A percentile compares a stretch with the other conserved stretches of the same genome.
These are phyloP conservation scores for Asbolus verrucosus DNA, from an alignment of 1,140 invertebrate genomes.

Conservation along the genomic window DNA sequence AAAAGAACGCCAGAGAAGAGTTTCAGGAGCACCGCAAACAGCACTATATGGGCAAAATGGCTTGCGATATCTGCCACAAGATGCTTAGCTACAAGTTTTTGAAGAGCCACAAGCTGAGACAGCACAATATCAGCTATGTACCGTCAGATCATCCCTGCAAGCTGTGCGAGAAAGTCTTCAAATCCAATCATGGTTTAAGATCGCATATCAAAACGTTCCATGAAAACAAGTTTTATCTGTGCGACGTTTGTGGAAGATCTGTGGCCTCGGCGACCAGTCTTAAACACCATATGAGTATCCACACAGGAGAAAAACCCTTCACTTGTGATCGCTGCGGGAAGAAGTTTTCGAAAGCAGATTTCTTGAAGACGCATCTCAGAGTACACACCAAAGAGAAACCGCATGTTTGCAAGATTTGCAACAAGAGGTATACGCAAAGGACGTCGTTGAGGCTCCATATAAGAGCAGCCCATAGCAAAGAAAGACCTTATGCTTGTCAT, in stretches of 20 bases:
- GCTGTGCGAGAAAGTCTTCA: too few species aligned
- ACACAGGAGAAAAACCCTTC: constrained; percentile 59
- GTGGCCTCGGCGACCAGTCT: constrained; percentile 54
- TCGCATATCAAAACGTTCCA: too few species aligned
- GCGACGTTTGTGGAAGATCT: constrained; percentile 57
- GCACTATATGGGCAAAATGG: too few species aligned
- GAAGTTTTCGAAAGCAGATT: constrained; percentile 50
- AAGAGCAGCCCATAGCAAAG: constrained; percentile 69
- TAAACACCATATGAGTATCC: constrained; percentile 56
- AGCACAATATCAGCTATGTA: too few species aligned
- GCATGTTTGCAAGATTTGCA: constrained; percentile 76
- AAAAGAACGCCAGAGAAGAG: too few species aligned
- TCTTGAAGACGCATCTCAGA: constrained; percentile 77
- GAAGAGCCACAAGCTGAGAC: too few species aligned
- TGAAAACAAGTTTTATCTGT: too few species aligned
- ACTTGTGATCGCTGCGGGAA: constrained; percentile 58
- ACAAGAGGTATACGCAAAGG: constrained; percentile 68
- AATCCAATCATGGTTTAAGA: too few species aligned
- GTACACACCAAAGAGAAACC: constrained; percentile 83
- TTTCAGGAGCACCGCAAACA: too few species aligned
- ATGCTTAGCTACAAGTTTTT: too few species aligned
- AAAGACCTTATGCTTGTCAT: constrained; percentile 72
- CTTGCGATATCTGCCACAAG: too few species aligned
- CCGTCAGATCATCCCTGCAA: too few species aligned
- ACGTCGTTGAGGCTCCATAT: constrained; percentile 62